Evolutionary conservation across 2,888 invertebrate species (phyloP).

Genomic region (Platycnemis pennipes): DNA sequence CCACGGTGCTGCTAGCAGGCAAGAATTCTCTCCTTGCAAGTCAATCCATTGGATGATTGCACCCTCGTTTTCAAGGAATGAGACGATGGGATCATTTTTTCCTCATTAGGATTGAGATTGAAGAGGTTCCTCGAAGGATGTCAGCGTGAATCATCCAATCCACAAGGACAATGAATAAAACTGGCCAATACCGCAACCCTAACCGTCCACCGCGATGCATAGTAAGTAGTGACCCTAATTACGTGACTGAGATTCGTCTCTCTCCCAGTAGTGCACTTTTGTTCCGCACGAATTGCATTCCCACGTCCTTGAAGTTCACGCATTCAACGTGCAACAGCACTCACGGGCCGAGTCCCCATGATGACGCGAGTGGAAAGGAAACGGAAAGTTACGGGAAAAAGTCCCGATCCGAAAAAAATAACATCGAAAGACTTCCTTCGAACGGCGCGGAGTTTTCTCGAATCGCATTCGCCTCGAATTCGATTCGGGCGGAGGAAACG

Average conservation of each 20-base stretch:
- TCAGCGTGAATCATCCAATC: no score
- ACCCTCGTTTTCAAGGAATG: no score
- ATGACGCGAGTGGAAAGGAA: neutral
- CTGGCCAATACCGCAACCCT: no score
- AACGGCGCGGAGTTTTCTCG: neutral
- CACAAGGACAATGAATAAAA: no score
- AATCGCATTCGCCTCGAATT: neutral
- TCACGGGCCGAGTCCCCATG: neutral
- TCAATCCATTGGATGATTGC: no score
- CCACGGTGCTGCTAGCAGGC: no score
- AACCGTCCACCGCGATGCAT: no score
- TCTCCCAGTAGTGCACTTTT: neutral
- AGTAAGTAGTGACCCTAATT: neutral
- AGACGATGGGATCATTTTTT: no score
- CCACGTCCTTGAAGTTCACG: neutral
- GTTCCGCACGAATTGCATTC: neutral
- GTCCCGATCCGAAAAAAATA: neutral
- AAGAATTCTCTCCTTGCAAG: no score
- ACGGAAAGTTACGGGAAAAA: slow-evolving; percentile 5
- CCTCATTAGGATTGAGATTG: no score
- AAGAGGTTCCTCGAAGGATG: no score
- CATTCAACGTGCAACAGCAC: neutral
- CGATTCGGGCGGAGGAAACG: neutral
- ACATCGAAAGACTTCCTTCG: neutral
- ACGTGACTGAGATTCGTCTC: neutral